phyloP scores from a whole-genome alignment of 2,113 vertebrate species.

The Colaptes auratus region DNA sequence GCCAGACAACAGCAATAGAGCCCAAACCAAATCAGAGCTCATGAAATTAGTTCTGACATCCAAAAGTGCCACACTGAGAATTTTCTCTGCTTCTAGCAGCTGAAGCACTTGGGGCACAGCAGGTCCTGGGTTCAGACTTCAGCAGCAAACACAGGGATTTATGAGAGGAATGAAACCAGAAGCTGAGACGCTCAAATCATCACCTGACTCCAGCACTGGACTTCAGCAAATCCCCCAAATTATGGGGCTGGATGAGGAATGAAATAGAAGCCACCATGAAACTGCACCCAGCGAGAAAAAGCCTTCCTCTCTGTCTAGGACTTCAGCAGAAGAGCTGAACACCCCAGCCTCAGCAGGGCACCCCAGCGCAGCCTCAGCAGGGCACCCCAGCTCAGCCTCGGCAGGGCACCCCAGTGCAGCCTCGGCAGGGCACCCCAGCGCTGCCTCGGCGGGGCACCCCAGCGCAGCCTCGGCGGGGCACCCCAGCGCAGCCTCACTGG shows the following conservation, averaged over 20 bases:
- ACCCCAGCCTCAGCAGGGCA: rapidly evolving
- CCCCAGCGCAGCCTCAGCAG: neutral
- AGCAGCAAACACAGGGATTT: neutral
- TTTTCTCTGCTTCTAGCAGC: neutral
- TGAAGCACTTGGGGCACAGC: neutral
- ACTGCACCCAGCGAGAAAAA: neutral
- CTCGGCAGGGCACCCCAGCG: neutral
- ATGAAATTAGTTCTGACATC: neutral
- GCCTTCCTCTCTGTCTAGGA: rapidly evolving
- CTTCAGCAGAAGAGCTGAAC: rapidly evolving
- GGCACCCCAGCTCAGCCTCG: neutral
- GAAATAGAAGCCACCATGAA: neutral
- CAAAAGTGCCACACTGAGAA: neutral
- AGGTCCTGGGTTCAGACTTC: rapidly evolving
- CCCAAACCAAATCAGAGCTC: neutral
- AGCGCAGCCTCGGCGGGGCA: neutral
- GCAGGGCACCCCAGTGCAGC: neutral
- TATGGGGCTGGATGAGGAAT: rapidly evolving
- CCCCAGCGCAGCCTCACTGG: too few relatives aligned
- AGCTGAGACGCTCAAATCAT: neutral
- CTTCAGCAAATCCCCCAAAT: neutral
- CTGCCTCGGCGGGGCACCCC: too few relatives aligned
- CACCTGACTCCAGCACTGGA: neutral
- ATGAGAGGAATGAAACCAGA: neutral
- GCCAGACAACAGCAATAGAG: neutral